These are phyloP conservation scores for Notodonta dromedarius DNA, from an alignment of 2,888 invertebrate genomes.

Conservation along the genomic window DNA sequence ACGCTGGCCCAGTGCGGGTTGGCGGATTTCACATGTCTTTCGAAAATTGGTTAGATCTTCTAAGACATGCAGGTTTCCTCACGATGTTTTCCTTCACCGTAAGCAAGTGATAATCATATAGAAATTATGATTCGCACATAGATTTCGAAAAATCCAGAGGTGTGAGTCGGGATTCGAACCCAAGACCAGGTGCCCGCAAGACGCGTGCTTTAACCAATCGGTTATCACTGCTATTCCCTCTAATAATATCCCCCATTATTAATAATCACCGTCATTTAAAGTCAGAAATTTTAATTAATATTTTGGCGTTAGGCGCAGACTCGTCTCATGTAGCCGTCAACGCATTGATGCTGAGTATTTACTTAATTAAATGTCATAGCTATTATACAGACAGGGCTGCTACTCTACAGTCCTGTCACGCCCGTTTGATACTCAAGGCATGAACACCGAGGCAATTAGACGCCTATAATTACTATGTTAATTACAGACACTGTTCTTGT, in stretches of 20 bases:
- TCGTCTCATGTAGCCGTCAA: conserved; percentile 24
- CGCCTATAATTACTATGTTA: conserved; percentile 82
- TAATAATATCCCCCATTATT: not conserved
- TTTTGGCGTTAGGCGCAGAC: conserved; percentile 36
- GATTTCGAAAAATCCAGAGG: too few relatives aligned
- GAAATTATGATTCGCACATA: too few relatives aligned
- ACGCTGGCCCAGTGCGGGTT: too few relatives aligned
- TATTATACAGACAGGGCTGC: conserved; percentile 19
- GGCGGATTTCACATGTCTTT: too few relatives aligned
- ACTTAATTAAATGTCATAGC: conserved; percentile 71
- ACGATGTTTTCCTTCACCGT: too few relatives aligned
- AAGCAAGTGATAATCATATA: too few relatives aligned
- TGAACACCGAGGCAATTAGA: conserved; percentile 79
- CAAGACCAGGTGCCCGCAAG: too few relatives aligned
- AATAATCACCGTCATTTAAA: not conserved
- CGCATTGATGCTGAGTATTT: conserved; percentile 51
- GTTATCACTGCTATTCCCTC: too few relatives aligned
- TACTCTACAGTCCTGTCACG: conserved; percentile 64
- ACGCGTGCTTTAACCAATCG: too few relatives aligned
- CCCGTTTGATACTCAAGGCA: conserved; percentile 76
- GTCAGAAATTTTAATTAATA: conserved; percentile 32
- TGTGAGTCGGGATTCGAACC: too few relatives aligned
- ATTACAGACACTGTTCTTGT: conserved; percentile 77
- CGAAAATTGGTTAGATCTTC: too few relatives aligned
- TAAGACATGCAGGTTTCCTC: too few relatives aligned